Evolutionary conservation across 2,797 vertebrate genomes (phyloP).

Genomic region (Oreochromis grahami): DNA sequence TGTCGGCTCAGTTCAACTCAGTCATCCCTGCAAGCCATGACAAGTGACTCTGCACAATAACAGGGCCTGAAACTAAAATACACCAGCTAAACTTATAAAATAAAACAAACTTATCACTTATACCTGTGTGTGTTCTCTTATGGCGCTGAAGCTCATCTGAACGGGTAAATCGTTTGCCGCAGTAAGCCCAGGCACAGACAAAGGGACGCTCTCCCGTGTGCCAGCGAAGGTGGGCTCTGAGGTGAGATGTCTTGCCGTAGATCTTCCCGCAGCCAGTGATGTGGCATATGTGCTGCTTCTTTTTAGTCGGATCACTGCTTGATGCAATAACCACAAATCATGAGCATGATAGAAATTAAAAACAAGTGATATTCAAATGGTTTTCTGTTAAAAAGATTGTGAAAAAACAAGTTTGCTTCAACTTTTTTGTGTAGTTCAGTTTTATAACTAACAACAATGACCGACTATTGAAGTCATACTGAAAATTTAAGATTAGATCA

Average conservation of each 20-base stretch:
- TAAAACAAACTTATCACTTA: constrained; percentile 28
- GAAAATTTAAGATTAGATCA: neutral
- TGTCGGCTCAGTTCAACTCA: neutral
- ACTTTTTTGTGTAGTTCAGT: neutral
- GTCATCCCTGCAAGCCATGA: neutral
- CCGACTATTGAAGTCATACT: neutral
- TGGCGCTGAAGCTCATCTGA: constrained; percentile 94
- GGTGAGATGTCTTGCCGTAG: constrained; percentile 94
- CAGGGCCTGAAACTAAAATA: neutral
- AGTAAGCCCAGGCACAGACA: constrained; percentile 89
- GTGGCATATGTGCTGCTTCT: constrained; percentile 97
- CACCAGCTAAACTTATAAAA: constrained; percentile 31
- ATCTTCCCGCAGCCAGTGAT: constrained; percentile 92
- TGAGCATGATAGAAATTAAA: neutral
- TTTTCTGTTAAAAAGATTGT: neutral
- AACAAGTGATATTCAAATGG: neutral
- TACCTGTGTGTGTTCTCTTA: constrained; percentile 92
- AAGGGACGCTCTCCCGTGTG: constrained; percentile 95
- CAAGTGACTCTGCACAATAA: neutral
- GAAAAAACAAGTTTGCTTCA: neutral
- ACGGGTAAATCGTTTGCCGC: constrained; percentile 93
- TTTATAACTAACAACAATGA: fast-evolving
- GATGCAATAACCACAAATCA: neutral
- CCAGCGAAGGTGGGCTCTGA: constrained; percentile 93
- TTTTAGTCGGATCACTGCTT: constrained; percentile 86